Evolutionary conservation across 2,797 vertebrate genomes (phyloP), one percentile per base, ranked within the genome.

Genomic region (Neosilurus mollespiculum): DNA sequence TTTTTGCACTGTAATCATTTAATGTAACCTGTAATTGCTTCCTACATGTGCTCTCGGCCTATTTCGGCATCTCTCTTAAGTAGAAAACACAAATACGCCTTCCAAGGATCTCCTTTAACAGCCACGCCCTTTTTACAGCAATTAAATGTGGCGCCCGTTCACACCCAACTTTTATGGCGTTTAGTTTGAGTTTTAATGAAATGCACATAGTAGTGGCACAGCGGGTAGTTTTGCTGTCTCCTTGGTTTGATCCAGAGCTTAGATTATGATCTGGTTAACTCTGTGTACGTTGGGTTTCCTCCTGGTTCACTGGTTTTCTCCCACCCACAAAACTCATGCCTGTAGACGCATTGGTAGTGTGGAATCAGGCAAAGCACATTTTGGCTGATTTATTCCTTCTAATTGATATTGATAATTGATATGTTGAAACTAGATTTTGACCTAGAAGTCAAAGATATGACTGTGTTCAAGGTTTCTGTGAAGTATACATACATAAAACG

Each of bases 21-120:
- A 78, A 62, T 10, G 22, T 78, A 49, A 22, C 75, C 12, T 62
- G 37, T 78, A 78, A 78, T 62, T n/a, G 14, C 22, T 4, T 78
- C 43, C 58, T n/a, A 43, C 58, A 59, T 11, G 24, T 58, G 11
- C 10, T 20, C 26, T 59, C 26, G 1, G 24, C 15, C 26, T 20
- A 20, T 56, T 34, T 7, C 16, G 7, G 15, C 10, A 4, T 59
- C 8, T 59, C 16, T 37, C 4, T 37, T n/a, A 6, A 9, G 9
- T 20, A 62, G 9, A n/a, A 24, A 24, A 12, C 53, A 58, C 8
- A 58, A 4, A 14, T 9, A 1, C 30, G 30, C 15, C 66, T 20
- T 67, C 8, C 9, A 15, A 71, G 12, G 14, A 53, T 53, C n/a
- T 15, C 20, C 4, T 24, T 9, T 37, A 73, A 18, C 14, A 73